phyloP scores from a whole-genome alignment of 2,888 invertebrate species.

The Pardosa pseudoannulata region DNA sequence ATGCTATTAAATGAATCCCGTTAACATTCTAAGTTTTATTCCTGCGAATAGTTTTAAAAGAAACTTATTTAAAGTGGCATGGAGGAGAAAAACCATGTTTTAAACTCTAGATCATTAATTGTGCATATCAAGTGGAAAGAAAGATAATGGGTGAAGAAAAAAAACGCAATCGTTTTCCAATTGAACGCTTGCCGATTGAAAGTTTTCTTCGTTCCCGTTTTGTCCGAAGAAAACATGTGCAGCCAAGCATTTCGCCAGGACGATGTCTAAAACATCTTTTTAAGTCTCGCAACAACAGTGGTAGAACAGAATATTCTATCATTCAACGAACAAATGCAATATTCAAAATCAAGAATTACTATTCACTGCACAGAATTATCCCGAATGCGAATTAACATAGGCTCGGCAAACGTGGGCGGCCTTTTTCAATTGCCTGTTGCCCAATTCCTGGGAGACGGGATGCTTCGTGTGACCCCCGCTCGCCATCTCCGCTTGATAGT shows the following conservation, averaged over 20 bases:
- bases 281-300: constrained; percentile 1
- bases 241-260: background rate
- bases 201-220: background rate
- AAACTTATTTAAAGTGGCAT: too few species aligned
- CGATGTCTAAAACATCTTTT: constrained; percentile 22
- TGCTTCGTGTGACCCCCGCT: constrained; percentile 27
- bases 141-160: background rate
- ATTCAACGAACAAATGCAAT: constrained; percentile 48
- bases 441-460: constrained; percentile 36
- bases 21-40: too few species aligned
- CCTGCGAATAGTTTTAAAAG: too few species aligned
- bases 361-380: constrained; percentile 69
- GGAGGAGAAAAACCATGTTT: background rate
- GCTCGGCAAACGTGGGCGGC: constrained; percentile 41
- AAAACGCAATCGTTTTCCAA: background rate
- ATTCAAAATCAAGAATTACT: constrained; percentile 57
- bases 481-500: constrained; percentile 23
- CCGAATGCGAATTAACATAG: constrained; percentile 63
- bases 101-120: background rate
- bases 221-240: background rate
- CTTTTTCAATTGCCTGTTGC: constrained; percentile 49
- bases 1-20: too few species aligned
- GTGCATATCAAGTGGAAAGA: background rate
- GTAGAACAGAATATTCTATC: constrained; percentile 15
- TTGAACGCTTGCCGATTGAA: constrained; percentile 2